Evolutionary conservation across 2,888 invertebrate species (phyloP).

Genomic region (Orthosia gothica): DNA sequence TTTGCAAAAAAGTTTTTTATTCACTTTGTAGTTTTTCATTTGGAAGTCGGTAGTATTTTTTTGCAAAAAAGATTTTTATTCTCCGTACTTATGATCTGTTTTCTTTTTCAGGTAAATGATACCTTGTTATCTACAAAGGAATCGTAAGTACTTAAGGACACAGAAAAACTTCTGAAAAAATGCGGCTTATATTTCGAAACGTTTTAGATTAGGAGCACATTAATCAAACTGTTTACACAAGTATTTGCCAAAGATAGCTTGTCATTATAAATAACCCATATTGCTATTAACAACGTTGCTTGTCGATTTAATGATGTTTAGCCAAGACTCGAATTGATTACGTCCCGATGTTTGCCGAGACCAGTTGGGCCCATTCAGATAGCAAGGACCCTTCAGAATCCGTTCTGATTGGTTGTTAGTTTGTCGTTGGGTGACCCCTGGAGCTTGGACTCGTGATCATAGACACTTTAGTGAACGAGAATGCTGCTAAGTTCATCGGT

Average conservation of each 20-base stretch:
- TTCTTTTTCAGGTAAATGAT: constrained; percentile 40
- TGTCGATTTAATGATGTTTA: constrained; percentile 68
- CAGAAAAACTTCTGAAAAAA: neutral
- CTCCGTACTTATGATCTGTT: neutral
- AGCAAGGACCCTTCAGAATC: constrained; percentile 62
- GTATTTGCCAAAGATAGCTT: neutral
- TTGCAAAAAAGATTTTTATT: too few relatives aligned
- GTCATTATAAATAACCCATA: constrained; percentile 42
- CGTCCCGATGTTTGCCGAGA: constrained; percentile 69
- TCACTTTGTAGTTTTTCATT: too few relatives aligned
- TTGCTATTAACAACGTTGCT: constrained; percentile 52
- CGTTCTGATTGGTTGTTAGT: constrained; percentile 68
- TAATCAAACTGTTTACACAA: constrained; percentile 13
- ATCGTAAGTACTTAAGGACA: constrained; percentile 16
- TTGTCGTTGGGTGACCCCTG: constrained; percentile 49
- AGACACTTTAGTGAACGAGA: constrained; percentile 23
- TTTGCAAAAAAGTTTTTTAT: too few relatives aligned
- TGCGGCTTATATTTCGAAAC: neutral
- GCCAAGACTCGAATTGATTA: constrained; percentile 69
- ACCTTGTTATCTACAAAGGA: neutral
- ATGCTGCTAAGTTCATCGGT: constrained; percentile 30
- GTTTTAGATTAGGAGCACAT: constrained; percentile 13
- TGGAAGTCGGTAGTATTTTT: too few relatives aligned
- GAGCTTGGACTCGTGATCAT: constrained; percentile 34
- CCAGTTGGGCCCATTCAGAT: constrained; percentile 67